Evolutionary conservation across 2,888 invertebrate genomes (phyloP).

Genomic region (Cantharis flavilabris): DNA sequence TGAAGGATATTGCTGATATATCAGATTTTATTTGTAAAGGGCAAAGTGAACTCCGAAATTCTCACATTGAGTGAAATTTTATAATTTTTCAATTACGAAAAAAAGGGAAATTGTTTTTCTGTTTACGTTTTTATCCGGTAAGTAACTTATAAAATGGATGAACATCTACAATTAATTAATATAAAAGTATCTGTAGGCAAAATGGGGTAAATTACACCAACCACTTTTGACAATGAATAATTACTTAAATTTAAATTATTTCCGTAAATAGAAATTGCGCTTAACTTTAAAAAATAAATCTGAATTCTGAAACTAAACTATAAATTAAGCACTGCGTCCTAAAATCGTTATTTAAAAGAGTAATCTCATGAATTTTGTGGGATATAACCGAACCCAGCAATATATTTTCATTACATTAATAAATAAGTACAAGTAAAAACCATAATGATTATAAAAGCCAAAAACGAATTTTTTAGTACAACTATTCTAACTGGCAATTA

Average conservation of each 20-base stretch:
- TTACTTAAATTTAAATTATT: neutral
- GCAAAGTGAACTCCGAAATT: slow-evolving; percentile 2
- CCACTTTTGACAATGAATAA: neutral
- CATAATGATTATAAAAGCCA: slow-evolving; percentile 10
- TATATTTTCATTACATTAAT: slow-evolving; percentile 23
- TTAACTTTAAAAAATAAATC: neutral
- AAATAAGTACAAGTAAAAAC: slow-evolving; percentile 16
- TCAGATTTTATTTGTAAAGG: slow-evolving; percentile 5
- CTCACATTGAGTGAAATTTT: neutral
- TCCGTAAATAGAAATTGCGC: neutral
- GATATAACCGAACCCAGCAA: slow-evolving; percentile 14
- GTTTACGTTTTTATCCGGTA: neutral
- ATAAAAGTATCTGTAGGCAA: neutral
- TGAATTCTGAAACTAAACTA: slow-evolving; percentile 2
- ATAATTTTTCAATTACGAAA: neutral
- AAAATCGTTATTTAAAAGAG: slow-evolving; percentile 8
- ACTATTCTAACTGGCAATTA: slow-evolving; percentile 1
- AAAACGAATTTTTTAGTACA: slow-evolving; percentile 5
- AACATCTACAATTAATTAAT: neutral
- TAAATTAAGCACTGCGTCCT: slow-evolving; percentile 8
- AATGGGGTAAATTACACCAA: neutral
- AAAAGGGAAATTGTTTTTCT: neutral
- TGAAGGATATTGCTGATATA: neutral
- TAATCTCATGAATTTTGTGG: slow-evolving; percentile 18
- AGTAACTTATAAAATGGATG: neutral